Percentiles rank a stretch among this genome's conserved stretches.
These are phyloP conservation scores for Paratilapia polleni DNA, from an alignment of 2,113 vertebrate genomes.

Conservation along the genomic window DNA sequence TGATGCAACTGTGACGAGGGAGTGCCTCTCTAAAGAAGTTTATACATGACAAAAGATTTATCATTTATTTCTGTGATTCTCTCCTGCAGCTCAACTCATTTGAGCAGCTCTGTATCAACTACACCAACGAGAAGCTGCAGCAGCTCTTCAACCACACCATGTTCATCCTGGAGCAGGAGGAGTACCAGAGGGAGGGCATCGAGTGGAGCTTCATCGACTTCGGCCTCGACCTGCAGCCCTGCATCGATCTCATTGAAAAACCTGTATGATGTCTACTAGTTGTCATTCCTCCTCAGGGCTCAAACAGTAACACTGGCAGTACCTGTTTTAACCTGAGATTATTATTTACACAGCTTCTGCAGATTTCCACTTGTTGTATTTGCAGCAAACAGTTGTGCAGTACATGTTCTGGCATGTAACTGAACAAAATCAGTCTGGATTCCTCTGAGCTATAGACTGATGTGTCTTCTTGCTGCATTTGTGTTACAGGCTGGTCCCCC, in stretches of 20 bases:
- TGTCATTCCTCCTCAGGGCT: neutral
- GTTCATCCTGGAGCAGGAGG: conserved; percentile 98
- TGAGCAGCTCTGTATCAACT: conserved; percentile 99
- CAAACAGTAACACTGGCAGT: neutral
- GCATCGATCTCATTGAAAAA: conserved; percentile 97
- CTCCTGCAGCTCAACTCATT: conserved; percentile 94
- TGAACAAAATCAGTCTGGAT: neutral
- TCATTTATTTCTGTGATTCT: neutral
- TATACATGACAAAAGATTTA: too few species aligned
- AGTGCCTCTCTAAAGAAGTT: too few species aligned
- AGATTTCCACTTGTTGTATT: rapidly evolving
- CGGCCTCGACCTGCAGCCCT: conserved; percentile 95
- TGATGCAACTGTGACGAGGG: too few species aligned
- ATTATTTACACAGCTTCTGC: neutral
- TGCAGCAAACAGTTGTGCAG: neutral
- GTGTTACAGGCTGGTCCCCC: conserved; percentile 89
- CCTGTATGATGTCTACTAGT: conserved; percentile 78
- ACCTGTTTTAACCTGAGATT: neutral
- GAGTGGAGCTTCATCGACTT: conserved; percentile 99
- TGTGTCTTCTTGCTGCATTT: neutral
- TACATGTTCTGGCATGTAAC: neutral
- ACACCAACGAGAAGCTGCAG: conserved; percentile 98
- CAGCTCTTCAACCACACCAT: too few species aligned
- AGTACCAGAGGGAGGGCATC: conserved; percentile 97
- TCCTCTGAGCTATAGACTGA: neutral